phyloP scores from a whole-genome alignment of 2,888 invertebrate genomes.

The Pyralis farinalis region DNA sequence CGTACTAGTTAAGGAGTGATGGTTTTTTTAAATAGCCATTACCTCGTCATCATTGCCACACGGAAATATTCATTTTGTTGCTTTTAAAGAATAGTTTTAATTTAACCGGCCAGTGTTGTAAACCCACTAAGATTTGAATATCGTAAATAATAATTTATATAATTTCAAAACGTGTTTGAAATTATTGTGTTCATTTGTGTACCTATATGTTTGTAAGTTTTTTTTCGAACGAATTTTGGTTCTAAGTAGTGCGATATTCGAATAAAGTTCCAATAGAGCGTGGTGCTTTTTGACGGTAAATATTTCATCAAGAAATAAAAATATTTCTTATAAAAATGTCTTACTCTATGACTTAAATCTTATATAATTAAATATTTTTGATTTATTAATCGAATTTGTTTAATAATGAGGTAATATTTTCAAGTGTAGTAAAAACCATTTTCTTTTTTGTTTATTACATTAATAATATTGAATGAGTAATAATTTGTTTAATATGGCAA shows the following conservation, averaged over 20 bases:
- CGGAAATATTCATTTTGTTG: constrained; percentile 12
- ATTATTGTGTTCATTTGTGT: constrained; percentile 13
- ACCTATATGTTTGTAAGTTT: constrained; percentile 16
- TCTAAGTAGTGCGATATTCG: constrained; percentile 3
- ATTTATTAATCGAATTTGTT: constrained; percentile 1
- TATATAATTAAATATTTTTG: neutral
- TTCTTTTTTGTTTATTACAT: too few species aligned
- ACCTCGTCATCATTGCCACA: constrained; percentile 14
- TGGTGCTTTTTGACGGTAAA: constrained; percentile 4
- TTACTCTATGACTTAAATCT: neutral
- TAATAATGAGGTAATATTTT: neutral
- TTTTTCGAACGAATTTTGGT: constrained; percentile 11
- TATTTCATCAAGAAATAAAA: neutral
- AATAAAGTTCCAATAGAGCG: neutral
- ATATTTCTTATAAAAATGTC: too few species aligned
- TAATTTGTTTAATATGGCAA: too few species aligned
- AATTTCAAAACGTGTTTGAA: constrained; percentile 11
- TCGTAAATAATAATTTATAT: constrained; percentile 3
- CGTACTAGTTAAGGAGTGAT: neutral
- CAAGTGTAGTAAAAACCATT: too few species aligned
- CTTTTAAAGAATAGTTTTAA: constrained; percentile 14
- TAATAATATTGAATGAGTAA: too few species aligned
- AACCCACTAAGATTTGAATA: constrained; percentile 19
- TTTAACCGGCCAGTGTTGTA: constrained; percentile 21
- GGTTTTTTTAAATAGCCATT: neutral